phyloP scores from a whole-genome alignment of 2,888 invertebrate genomes.

The Monochamus alternatus region DNA sequence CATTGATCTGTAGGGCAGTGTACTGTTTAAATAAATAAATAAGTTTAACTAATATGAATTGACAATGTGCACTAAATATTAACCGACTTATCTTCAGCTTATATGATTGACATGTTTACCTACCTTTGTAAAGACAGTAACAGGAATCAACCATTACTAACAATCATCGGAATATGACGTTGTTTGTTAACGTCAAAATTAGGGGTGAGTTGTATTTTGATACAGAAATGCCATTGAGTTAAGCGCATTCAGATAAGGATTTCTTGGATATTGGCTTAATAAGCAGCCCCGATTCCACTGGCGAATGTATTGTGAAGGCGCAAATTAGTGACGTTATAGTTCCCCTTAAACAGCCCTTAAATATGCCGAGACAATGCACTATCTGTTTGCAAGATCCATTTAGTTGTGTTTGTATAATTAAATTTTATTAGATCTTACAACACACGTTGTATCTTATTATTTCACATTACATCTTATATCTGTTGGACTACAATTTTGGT shows the following conservation, averaged over 20 bases:
- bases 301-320: background rate
- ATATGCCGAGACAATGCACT: background rate
- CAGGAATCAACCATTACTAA: background rate
- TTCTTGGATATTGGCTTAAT: background rate
- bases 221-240: background rate
- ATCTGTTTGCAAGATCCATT: background rate
- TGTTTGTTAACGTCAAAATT: background rate
- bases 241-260: background rate
- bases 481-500: no score
- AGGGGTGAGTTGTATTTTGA: background rate
- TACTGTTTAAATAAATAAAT: no score
- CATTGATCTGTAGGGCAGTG: no score
- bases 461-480: no score
- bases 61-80: no score
- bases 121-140: no score
- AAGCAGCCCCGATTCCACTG: background rate
- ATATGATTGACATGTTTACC: no score
- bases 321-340: background rate
- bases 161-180: background rate
- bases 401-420: background rate
- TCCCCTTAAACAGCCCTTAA: background rate
- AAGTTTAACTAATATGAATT: no score
- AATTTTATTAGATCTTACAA: background rate
- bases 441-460: no score
- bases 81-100: no score